A percentile compares a stretch with the other conserved stretches of the same genome.
Evolutionary conservation across 2,797 vertebrate species (phyloP).

Genomic region (Halcyon leucocephala): DNA sequence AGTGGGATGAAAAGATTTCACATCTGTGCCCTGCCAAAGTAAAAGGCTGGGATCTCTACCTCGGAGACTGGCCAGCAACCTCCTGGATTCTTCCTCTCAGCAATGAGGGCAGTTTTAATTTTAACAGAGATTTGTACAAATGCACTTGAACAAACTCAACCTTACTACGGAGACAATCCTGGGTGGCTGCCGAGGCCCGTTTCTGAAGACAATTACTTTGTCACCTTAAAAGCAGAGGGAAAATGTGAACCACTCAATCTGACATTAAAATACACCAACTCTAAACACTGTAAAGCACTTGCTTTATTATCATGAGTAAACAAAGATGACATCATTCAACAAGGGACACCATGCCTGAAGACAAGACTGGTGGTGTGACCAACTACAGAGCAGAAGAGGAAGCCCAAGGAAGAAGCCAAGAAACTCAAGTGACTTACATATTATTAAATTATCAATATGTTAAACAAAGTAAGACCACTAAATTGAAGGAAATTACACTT

Average conservation of each 20-base stretch:
- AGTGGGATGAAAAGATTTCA: neutral
- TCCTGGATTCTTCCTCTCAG: neutral
- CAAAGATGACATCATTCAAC: neutral
- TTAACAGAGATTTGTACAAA: neutral
- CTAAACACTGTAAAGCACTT: neutral
- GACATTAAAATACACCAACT: neutral
- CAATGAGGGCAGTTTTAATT: neutral
- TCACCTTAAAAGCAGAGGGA: neutral
- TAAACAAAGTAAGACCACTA: neutral
- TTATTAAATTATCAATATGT: neutral
- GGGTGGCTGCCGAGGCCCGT: neutral
- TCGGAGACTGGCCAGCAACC: neutral
- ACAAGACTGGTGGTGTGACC: fast-evolving
- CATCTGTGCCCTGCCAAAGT: neutral
- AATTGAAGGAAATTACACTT: neutral
- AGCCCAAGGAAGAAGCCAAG: neutral
- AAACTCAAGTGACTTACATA: neutral
- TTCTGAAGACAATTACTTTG: neutral
- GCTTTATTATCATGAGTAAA: neutral
- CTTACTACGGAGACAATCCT: neutral
- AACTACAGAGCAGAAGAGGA: neutral
- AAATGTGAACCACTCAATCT: neutral
- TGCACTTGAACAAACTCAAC: neutral
- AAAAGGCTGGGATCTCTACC: neutral
- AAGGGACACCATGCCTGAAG: neutral